phyloP scores from a whole-genome alignment of 23 tunicate genomes.

The Halocynthia roretzi region DNA sequence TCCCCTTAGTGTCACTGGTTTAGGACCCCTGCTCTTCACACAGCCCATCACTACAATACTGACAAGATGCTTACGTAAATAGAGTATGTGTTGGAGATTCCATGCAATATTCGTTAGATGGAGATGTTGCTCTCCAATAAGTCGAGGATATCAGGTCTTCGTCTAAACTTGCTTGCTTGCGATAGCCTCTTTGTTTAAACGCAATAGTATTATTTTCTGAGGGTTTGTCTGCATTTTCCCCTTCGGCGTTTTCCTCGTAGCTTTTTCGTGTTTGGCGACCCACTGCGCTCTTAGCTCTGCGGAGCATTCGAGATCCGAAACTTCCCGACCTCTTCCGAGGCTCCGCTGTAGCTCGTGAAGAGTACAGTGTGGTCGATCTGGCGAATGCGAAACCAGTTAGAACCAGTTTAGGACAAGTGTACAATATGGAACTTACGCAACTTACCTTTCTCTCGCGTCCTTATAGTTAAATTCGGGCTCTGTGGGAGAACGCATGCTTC shows the following conservation, averaged over 20 bases:
- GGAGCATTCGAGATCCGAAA: constrained; percentile 34
- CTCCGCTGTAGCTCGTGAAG: constrained; percentile 1
- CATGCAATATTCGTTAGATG: no score
- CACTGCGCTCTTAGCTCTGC: constrained; percentile 55
- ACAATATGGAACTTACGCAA: background rate
- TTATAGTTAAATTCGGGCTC: background rate
- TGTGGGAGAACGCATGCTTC: no score
- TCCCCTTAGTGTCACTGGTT: no score
- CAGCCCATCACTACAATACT: no score
- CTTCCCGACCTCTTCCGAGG: constrained; percentile 45
- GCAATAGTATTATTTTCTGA: background rate
- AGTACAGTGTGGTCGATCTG: background rate
- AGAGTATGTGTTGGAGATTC: no score
- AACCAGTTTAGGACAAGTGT: background rate
- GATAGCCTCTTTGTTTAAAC: no score
- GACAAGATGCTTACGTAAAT: no score
- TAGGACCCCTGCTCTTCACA: no score
- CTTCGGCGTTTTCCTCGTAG: background rate
- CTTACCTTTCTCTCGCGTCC: constrained; percentile 11
- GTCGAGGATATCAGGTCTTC: background rate
- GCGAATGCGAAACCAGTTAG: background rate
- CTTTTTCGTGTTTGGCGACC: constrained; percentile 16
- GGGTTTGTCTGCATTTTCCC: background rate
- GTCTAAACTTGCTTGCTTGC: constrained; percentile 13
- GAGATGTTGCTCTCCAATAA: no score